Evolutionary conservation across 1,140 invertebrate genomes (phyloP), one percentile per base, ranked within the genome.

Genomic region (Eulimnadia texana): DNA sequence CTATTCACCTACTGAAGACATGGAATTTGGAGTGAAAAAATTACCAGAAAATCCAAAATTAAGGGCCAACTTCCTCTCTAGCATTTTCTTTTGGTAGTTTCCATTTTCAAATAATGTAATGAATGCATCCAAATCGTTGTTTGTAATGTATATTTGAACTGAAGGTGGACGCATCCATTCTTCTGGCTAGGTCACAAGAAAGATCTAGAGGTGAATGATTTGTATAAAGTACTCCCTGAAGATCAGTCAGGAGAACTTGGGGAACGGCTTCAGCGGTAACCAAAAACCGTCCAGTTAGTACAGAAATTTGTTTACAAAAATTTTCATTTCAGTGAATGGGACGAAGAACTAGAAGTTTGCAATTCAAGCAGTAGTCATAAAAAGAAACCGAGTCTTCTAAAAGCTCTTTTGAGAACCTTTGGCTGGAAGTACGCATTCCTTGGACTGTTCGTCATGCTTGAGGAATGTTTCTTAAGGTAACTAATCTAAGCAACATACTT

Each of bases 391-490:
- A 70, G 71, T 64, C 66, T 74, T 58, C 59, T 67, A 9, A 67
- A 60, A 57, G 70, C 72, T 3, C 63, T 76, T 49, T 55, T 70
- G 3, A 56, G 67, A 42, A 64, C 68, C n/a, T 73, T 74, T 70
- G 70, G 70, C 10, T 19, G 66, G 2, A 63, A 69, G 51, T 76
- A 72, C 62, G 66, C 71, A 60, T 52, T 72, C 3, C 64, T 73
- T n/a, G 74, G 74, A 24, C 13, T 74, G 16, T 63, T 74, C 33
- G 69, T 71, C 0, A 70, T 74, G 51, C 54, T 70, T 25, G 73
- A 74, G 68, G 74, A 68, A 62, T 66, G 67, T 51, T 22, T 64
- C 19, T 49, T 61, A n/a, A 64, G 49, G 66, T 67, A 54, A 27
- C 3, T 13, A 16, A 42, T 9, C 6, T 16, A 16, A 58, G n/a